These are phyloP conservation scores for Pangasianodon gigas DNA, from an alignment of 2,113 vertebrate species.

Conservation along the genomic window DNA sequence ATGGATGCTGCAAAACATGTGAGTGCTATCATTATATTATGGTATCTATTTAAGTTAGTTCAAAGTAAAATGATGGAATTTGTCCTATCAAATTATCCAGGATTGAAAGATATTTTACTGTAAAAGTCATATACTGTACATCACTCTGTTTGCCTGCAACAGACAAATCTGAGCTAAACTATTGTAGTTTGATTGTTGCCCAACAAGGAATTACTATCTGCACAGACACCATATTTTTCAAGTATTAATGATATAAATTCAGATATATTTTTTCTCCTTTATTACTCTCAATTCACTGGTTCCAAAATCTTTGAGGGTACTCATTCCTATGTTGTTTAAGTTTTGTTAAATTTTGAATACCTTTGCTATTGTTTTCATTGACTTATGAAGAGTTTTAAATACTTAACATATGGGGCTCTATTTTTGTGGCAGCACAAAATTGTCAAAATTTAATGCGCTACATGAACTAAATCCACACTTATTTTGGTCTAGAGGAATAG, in stretches of 20 bases:
- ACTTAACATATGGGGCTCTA: neutral
- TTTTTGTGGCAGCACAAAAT: neutral
- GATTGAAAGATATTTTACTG: neutral
- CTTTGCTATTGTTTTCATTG: neutral
- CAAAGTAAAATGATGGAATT: neutral
- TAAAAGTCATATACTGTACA: neutral
- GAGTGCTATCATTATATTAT: constrained; percentile 70
- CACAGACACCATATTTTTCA: neutral
- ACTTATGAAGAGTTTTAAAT: neutral
- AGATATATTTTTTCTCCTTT: neutral
- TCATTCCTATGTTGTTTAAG: neutral
- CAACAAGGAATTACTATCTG: neutral
- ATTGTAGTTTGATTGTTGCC: neutral
- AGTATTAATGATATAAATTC: neutral
- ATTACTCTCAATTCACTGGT: neutral
- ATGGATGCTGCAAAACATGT: constrained; percentile 97
- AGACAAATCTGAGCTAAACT: neutral
- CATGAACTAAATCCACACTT: neutral
- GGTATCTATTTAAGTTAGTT: neutral
- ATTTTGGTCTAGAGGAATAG: neutral
- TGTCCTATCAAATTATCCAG: neutral
- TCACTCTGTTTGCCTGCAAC: neutral
- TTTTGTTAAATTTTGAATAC: neutral
- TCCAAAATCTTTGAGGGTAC: neutral
- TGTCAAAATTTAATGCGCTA: neutral